phyloP scores from a whole-genome alignment of 2,888 invertebrate genomes.

The Aspidapion aeneum region DNA sequence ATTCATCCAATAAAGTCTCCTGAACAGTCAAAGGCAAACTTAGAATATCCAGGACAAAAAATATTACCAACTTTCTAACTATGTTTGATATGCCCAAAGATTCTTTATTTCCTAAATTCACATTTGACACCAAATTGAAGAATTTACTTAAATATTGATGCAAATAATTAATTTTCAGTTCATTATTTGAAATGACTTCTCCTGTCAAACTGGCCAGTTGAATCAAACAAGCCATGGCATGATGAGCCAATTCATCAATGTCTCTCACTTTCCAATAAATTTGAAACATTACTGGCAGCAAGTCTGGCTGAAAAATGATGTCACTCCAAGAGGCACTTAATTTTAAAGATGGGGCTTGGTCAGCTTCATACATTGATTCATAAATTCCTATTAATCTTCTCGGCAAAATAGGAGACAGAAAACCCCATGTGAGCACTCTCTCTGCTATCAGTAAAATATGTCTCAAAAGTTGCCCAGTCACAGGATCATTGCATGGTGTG shows the following conservation, averaged over 20 bases:
- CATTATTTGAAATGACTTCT: conserved; percentile 47
- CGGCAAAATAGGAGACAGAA: conserved; percentile 63
- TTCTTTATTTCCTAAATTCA: conserved; percentile 61
- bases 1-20: conserved; percentile 56
- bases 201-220: conserved; percentile 73
- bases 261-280: conserved; percentile 75
- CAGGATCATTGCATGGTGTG: conserved; percentile 49
- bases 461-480: conserved; percentile 57
- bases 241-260: conserved; percentile 63
- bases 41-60: conserved; percentile 53
- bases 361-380: conserved; percentile 64
- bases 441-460: conserved; percentile 75
- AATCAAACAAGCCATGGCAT: conserved; percentile 76
- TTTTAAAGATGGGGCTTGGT: conserved; percentile 58
- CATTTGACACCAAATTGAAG: conserved; percentile 56
- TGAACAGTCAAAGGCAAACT: conserved; percentile 50
- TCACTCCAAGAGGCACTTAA: conserved; percentile 70
- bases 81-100: conserved; percentile 65
- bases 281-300: conserved; percentile 77
- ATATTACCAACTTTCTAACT: conserved; percentile 58
- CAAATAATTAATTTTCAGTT: conserved; percentile 55
- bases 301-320: conserved; percentile 68
- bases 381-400: conserved; percentile 69
- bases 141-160: conserved; percentile 58
- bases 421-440: conserved; percentile 78